Evolutionary conservation across 23 tunicate genomes (phyloP).

Genomic region (Trididemnum clinides): DNA sequence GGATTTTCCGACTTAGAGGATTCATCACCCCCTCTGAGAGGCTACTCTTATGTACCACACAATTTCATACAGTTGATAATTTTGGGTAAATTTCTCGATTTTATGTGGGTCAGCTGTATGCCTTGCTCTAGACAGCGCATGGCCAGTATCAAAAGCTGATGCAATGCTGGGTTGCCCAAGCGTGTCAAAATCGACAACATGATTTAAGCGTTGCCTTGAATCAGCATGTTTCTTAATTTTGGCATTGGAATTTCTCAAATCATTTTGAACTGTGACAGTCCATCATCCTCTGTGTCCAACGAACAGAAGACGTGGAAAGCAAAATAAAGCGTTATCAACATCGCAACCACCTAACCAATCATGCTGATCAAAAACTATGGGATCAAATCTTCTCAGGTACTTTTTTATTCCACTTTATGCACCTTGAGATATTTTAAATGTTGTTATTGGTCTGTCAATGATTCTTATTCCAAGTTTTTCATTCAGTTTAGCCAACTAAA

Average conservation of each 20-base stretch:
- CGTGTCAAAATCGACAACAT: background rate
- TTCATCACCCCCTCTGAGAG: constrained; percentile 26
- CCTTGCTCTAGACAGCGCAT: background rate
- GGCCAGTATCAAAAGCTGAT: background rate
- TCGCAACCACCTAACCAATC: constrained; percentile 18
- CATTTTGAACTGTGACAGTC: background rate
- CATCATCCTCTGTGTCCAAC: no score
- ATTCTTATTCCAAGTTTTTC: background rate
- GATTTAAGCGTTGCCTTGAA: background rate
- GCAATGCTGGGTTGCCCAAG: background rate
- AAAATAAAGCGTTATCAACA: background rate
- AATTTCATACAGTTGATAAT: background rate
- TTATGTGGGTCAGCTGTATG: background rate
- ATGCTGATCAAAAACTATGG: background rate
- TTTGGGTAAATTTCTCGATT: no score
- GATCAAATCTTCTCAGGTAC: background rate
- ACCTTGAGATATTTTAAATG: background rate
- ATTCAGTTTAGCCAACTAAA: background rate
- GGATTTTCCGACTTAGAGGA: background rate
- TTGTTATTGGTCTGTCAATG: background rate
- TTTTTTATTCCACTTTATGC: background rate
- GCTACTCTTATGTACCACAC: constrained; percentile 1
- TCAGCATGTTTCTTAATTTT: background rate
- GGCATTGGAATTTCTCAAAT: background rate
- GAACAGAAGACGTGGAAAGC: constrained; percentile 20